Base-by-base conservation (phyloP, 1,140 invertebrate genomes). In the Anastatus disparis region DNA sequence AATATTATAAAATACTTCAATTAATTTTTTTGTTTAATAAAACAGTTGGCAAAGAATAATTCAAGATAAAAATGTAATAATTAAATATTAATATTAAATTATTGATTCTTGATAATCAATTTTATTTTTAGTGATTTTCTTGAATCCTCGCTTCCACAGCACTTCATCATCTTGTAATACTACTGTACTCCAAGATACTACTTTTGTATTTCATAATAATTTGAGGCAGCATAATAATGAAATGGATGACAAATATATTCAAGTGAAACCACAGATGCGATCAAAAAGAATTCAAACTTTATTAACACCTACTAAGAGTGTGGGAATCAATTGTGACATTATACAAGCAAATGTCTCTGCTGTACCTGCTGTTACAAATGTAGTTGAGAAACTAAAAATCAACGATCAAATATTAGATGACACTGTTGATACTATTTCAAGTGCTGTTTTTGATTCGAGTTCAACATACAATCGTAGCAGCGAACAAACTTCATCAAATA, bases 241-340 rank as follows among this genome's bases (percentile, higher is more conserved):
- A 35, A 17, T 67, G 3, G 27, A 35, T 4, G 3, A 26, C 12
- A 26, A 13, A 38, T 8, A 55, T 55, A 22, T 53, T 55, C 29
- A 55, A 42, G 22, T n/a, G 13, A 31, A 24, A 46, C 64, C 27
- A 55, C 3, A 17, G 15, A 27, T 42, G 26, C 26, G 12, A 29
- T 17, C 15, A 24, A 67, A 67, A 38, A 66, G 29, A 17, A 40
- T 15, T 53, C 42, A 38, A 66, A 66, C 31, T 8, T 12, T 44
- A 44, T 3, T 3, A 3, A 44, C 15, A 3, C 15, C 42, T 3
- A 44, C 42, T 44, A 44, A 44, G 15, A 44, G 42, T 44, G 42
- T 44, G 8, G 15, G 15, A n/a, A n/a, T 44, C 3, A 8, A 8
- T 44, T 44, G 42, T 44, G 42, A 44, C 6, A 38, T 38, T 38